Evolutionary conservation across 2,888 invertebrate species (phyloP).

Genomic region (Trachelus tabidus): DNA sequence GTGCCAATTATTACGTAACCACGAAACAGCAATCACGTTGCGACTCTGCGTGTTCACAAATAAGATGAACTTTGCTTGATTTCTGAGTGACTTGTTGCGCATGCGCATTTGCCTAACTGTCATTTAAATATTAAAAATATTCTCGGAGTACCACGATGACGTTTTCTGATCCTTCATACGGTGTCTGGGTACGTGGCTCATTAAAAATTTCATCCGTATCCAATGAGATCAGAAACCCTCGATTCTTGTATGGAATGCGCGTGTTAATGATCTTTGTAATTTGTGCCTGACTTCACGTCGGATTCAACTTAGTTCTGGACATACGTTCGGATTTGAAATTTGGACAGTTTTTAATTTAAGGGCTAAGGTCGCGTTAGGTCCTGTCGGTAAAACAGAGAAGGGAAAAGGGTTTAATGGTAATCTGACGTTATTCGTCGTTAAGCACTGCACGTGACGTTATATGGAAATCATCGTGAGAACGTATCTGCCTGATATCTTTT

Average conservation of each 20-base stretch:
- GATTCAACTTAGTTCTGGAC: not conserved
- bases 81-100: not conserved
- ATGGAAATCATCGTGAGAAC: not conserved
- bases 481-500: not conserved
- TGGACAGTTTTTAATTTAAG: not conserved
- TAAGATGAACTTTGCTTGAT: not conserved
- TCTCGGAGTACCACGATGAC: not conserved
- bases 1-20: not conserved
- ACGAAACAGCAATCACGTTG: not conserved
- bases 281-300: not conserved
- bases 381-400: not conserved
- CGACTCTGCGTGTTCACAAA: not conserved
- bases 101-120: not conserved
- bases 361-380: not conserved
- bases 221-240: not conserved
- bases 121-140: not conserved
- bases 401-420: not conserved
- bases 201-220: not conserved
- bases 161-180: not conserved
- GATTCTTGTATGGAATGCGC: not conserved
- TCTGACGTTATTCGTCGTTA: not conserved
- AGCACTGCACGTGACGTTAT: not conserved
- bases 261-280: not conserved
- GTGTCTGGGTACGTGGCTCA: not conserved
- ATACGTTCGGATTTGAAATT: not conserved